A percentile compares a stretch with the other conserved stretches of the same genome.
Conservation (phyloP, 2,888 invertebrate species). For the Drosophila longiperda region DNA sequence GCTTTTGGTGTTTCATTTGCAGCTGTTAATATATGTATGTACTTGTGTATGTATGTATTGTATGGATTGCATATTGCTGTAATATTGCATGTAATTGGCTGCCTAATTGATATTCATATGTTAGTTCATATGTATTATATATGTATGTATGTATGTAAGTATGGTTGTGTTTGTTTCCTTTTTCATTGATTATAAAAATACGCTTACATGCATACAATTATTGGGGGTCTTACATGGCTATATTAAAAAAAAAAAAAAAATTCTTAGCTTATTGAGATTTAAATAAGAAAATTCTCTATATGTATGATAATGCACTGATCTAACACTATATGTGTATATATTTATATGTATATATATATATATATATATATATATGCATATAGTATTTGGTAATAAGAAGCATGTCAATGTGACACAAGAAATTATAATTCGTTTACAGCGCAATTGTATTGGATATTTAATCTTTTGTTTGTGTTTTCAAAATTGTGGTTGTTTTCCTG, state of each 20-base stretch:
- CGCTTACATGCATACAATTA: constrained; percentile 33
- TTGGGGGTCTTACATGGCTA: constrained; percentile 44
- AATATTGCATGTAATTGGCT: constrained; percentile 42
- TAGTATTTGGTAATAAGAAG: constrained; percentile 61
- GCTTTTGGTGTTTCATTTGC: constrained; percentile 23
- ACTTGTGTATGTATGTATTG: background rate
- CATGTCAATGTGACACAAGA: constrained; percentile 74
- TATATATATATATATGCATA: constrained; percentile 27
- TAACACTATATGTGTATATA: constrained; percentile 24
- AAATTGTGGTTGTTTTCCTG: constrained; percentile 3
- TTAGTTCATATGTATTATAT: constrained; percentile 7
- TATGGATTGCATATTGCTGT: constrained; percentile 21
- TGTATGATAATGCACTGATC: constrained; percentile 37
- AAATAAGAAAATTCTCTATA: constrained; percentile 26
- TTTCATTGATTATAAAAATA: constrained; percentile 2
- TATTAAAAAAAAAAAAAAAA: constrained; percentile 37
- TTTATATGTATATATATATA: constrained; percentile 4
- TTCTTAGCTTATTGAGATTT: constrained; percentile 18
- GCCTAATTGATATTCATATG: constrained; percentile 50
- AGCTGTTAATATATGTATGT: constrained; percentile 19
- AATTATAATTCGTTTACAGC: constrained; percentile 75
- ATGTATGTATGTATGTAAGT: constrained; percentile 15
- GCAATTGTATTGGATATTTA: constrained; percentile 37
- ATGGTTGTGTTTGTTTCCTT: constrained; percentile 10
- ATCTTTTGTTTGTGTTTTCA: background rate